Conservation (phyloP, 2,797 vertebrate genomes). For the Trematomus bernacchii region DNA sequence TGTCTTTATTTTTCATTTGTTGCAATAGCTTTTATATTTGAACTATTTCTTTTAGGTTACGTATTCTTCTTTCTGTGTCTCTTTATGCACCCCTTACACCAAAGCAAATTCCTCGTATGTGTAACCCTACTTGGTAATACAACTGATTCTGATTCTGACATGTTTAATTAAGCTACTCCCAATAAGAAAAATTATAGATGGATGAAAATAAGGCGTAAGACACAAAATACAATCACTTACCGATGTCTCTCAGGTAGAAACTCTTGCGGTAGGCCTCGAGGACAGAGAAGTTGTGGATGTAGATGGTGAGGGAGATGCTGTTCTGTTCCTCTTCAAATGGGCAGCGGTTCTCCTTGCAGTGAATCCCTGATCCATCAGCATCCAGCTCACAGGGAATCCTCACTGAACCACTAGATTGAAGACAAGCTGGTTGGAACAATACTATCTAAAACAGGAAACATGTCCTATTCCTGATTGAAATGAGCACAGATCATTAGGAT, state of each 20-base stretch:
- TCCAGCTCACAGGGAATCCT: constrained; percentile 60
- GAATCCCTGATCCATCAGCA: constrained; percentile 56
- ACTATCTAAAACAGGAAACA: neutral
- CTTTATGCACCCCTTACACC: too few relatives aligned
- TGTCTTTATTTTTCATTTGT: too few relatives aligned
- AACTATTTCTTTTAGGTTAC: too few relatives aligned
- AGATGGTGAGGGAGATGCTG: constrained; percentile 58
- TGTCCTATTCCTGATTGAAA: neutral
- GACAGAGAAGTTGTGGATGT: constrained; percentile 60
- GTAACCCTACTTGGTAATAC: too few relatives aligned
- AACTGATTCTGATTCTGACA: too few relatives aligned
- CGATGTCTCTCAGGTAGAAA: constrained; percentile 78
- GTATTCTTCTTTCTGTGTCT: too few relatives aligned
- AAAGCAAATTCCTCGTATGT: too few relatives aligned
- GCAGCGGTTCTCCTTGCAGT: constrained; percentile 64
- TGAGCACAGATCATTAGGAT: neutral
- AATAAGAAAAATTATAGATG: neutral
- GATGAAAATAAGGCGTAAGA: neutral
- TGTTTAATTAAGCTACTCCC: too few relatives aligned
- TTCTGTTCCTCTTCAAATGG: constrained; percentile 67
- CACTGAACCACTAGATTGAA: constrained; percentile 47
- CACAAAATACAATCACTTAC: constrained; percentile 42
- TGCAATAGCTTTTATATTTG: too few relatives aligned
- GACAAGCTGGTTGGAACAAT: constrained; percentile 14
- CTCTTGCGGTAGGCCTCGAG: constrained; percentile 68